phyloP scores from a whole-genome alignment of 2,113 vertebrate genomes.

The Calidris pugnax region DNA sequence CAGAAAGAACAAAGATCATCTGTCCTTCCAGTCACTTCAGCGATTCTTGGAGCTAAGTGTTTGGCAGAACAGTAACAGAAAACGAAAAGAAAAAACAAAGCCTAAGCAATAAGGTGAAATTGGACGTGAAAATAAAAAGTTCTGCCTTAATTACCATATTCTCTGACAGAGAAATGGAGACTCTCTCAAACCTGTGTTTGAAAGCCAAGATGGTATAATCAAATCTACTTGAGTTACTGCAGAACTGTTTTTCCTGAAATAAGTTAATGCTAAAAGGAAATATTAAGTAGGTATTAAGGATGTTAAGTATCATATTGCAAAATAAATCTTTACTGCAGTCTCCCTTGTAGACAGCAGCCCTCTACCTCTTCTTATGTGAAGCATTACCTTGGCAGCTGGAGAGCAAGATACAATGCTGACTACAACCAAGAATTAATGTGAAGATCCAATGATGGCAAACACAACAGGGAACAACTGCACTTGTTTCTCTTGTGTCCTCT shows the following conservation, averaged over 20 bases:
- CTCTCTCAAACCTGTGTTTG: not conserved
- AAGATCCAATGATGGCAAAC: not conserved
- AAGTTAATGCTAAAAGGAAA: not conserved
- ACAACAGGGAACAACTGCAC: not conserved
- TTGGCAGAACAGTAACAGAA: not conserved
- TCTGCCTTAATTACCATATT: not conserved
- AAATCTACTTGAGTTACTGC: not conserved
- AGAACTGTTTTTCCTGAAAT: not conserved
- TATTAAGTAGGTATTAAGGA: not conserved
- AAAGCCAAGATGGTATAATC: not conserved
- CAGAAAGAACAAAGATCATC: not conserved
- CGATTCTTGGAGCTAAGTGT: not conserved
- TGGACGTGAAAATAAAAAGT: not conserved
- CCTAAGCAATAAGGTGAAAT: not conserved
- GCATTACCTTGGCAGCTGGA: not conserved
- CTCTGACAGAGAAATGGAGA: not conserved
- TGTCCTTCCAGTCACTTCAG: not conserved
- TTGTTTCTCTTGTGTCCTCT: not conserved
- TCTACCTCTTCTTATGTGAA: not conserved
- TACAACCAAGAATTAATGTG: not conserved
- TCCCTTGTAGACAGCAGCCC: not conserved
- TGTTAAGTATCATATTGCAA: not conserved
- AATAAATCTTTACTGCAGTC: not conserved
- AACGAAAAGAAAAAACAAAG: not conserved
- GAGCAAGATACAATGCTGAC: not conserved